Conservation (phyloP, 2,888 invertebrate genomes). For the Magallana nippona region DNA sequence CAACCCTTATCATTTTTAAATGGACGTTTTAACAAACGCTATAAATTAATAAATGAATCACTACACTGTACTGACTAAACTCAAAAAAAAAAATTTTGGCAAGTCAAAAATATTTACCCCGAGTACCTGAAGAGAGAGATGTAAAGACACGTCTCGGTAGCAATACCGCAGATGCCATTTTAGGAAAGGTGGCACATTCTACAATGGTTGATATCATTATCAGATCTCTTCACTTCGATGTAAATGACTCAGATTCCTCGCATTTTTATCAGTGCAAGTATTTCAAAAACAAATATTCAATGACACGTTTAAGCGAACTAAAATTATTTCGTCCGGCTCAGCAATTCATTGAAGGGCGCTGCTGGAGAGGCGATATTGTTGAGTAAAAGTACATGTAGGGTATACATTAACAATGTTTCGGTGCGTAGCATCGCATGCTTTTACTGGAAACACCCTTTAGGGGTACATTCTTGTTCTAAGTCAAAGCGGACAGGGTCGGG, state of each 20-base stretch:
- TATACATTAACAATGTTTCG: not conserved
- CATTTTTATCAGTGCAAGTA: conserved; percentile 35
- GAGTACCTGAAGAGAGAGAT: not conserved
- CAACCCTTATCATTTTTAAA: conserved; percentile 20
- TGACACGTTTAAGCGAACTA: conserved; percentile 14
- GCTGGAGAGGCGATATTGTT: not conserved
- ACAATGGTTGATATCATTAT: conserved; percentile 10
- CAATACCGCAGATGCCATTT: conserved; percentile 24
- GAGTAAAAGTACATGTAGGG: not conserved
- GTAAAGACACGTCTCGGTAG: not conserved
- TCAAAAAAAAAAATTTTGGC: not conserved
- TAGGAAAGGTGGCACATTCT: conserved; percentile 26
- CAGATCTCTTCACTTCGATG: conserved; percentile 10
- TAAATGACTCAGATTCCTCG: conserved; percentile 18
- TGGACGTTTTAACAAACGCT: not conserved
- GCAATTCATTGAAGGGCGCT: not conserved
- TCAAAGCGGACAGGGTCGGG: not conserved
- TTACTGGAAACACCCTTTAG: conserved; percentile 5
- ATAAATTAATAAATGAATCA: conserved; percentile 33
- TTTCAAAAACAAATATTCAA: conserved; percentile 28
- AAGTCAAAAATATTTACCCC: conserved; percentile 23
- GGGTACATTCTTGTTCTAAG: conserved; percentile 14
- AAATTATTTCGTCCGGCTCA: conserved; percentile 6
- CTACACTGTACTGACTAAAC: conserved; percentile 22
- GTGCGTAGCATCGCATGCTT: not conserved